Percentiles rank a stretch among this genome's conserved stretches.
These are phyloP conservation scores for Drosophila pectinifera DNA, from an alignment of 1,140 invertebrate species.

Conservation along the genomic window DNA sequence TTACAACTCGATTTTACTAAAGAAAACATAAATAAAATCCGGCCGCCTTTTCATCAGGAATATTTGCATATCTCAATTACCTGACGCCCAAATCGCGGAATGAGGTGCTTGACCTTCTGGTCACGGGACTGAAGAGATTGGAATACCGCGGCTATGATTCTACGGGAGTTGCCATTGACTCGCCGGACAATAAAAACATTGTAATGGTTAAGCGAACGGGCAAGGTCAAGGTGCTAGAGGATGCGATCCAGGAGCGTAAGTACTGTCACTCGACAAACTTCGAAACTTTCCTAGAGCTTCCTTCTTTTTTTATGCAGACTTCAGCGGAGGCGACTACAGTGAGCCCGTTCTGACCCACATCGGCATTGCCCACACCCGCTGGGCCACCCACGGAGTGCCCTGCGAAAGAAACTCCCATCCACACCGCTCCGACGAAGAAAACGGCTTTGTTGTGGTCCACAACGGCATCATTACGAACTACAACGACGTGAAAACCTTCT, in stretches of 20 bases:
- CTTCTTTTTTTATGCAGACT: conserved; percentile 43
- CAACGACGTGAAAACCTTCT: conserved; percentile 98
- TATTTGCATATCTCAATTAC: conserved; percentile 99
- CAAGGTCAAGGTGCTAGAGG: conserved; percentile 96
- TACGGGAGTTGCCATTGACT: conserved; percentile 97
- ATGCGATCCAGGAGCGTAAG: conserved; percentile 89
- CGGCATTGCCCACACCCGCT: conserved; percentile 99
- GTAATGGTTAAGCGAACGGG: conserved; percentile 96
- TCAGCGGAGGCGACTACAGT: conserved; percentile 70
- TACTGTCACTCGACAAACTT: neutral
- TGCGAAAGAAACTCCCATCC: conserved; percentile 97
- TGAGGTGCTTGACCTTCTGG: conserved; percentile 96
- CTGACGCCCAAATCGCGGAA: conserved; percentile 96
- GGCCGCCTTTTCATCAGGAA: conserved; percentile 88
- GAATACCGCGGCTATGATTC: conserved; percentile 99
- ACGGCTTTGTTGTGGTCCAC: conserved; percentile 98
- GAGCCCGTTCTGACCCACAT: conserved; percentile 89
- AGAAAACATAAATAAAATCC: neutral
- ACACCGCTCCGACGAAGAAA: conserved; percentile 95
- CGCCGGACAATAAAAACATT: conserved; percentile 91
- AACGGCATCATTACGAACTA: conserved; percentile 99
- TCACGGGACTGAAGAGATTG: conserved; percentile 97
- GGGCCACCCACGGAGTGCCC: conserved; percentile 99
- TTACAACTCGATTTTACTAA: neutral
- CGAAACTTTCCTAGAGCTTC: neutral